Base-by-base conservation (phyloP, 1,140 invertebrate species). In the Octopus sinensis region DNA sequence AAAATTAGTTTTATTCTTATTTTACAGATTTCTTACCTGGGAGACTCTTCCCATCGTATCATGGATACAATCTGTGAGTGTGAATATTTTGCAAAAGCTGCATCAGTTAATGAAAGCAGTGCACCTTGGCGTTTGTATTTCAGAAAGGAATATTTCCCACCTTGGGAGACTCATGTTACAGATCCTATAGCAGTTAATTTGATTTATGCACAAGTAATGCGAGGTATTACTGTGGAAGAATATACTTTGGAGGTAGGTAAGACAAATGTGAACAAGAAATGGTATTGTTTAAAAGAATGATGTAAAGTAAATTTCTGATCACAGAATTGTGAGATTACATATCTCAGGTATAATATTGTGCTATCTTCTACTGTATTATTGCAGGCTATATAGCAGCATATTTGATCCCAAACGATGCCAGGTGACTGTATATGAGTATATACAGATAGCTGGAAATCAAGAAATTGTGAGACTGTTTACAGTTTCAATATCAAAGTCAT, bases 11-110 rank as follows among this genome's bases (percentile, higher is more conserved):
- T 12, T 13, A 6, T 13, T 6, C 0, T 51, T 9, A 43, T 53
- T 9, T 77, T 51, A n/a, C 79, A 90, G 89, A 88, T 90, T 76
- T 89, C 89, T 0, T 90, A 88, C 76, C 84, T 90, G 9, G 89
- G 89, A 56, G 86, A 89, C 84, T 88, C 88, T 43, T 77, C 86
- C 5, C 87, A 90, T 79, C 81, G 89, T 43, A 84, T 90, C 10
- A 88, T 90, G 87, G 88, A 90, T 81, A 88, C 89, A 9, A 86
- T 90, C 2, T 85, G 86, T 1, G 89, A 90, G 84, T 89, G 89
- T 84, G 89, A 90, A 84, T 87, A 88, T 76, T 85, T 86, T 73
- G 86, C 86, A 53, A 86, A 85, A 75, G 82, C 85, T 78, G 84
- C 86, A 84, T 86, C 86, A 23, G 85, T 88, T 83, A 82, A 85